Conservation (phyloP, 2,888 invertebrate genomes). For the Loripinus fragilis region DNA sequence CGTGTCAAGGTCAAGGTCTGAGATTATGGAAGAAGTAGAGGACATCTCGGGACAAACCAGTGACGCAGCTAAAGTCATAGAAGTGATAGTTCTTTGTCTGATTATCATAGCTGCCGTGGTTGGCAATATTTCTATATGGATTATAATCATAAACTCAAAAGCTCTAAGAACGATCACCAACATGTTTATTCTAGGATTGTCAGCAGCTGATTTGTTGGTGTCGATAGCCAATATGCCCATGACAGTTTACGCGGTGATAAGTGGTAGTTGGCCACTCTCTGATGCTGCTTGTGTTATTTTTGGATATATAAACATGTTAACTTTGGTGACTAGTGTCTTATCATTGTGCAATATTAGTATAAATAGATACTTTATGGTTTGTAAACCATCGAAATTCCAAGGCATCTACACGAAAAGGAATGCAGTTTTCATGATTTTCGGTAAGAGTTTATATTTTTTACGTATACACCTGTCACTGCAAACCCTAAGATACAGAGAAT, state of each 20-base stretch:
- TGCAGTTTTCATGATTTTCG: conserved; percentile 67
- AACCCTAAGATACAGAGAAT: no score
- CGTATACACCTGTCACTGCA: no score
- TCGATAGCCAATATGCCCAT: conserved; percentile 77
- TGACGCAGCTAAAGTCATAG: conserved; percentile 33
- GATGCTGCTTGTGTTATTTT: conserved; percentile 64
- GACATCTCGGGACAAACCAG: not conserved
- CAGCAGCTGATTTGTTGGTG: conserved; percentile 75
- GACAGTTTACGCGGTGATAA: conserved; percentile 68
- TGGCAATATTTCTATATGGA: conserved; percentile 73
- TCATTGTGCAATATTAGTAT: conserved; percentile 80
- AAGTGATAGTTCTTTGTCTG: conserved; percentile 52
- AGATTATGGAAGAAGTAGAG: not conserved
- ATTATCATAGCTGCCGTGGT: conserved; percentile 62
- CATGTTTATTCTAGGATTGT: conserved; percentile 71
- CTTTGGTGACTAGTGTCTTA: conserved; percentile 78
- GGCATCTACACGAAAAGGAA: conserved; percentile 70
- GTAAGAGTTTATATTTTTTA: no score
- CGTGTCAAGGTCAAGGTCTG: not conserved
- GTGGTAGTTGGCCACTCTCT: conserved; percentile 64
- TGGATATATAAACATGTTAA: conserved; percentile 78
- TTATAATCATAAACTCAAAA: conserved; percentile 62
- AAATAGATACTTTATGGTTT: conserved; percentile 79
- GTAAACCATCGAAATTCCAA: conserved; percentile 66
- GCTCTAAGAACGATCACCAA: conserved; percentile 67